Base-by-base conservation (phyloP, 2,113 vertebrate species). In the Dissostichus mawsoni region DNA sequence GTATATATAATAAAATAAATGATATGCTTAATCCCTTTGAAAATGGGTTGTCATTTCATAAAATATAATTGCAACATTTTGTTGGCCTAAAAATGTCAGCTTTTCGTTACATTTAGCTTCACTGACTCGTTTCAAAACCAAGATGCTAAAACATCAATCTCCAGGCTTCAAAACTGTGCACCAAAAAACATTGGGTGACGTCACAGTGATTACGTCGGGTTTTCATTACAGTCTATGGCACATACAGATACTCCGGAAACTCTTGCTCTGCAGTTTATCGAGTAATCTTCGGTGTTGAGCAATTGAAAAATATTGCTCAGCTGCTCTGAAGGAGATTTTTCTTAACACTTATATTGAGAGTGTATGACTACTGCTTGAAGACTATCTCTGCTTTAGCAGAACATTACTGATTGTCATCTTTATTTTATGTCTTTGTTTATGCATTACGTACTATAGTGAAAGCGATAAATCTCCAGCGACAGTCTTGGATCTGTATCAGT, bases 401-500 rank as follows among this genome's bases (percentile, higher is more conserved):
- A 53, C 48, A 8, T 64, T 41, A 2, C 50, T 58, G 69, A 85
- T 82, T 18, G 65, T 67, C 58, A 75, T 73, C 55, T 68, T 51
- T 57, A 25, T 75, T 69, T 41, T 41, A 41, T 41, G 36, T 41
- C 36, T 80, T 29, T 10, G 50, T 65, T 76, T 47, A 69, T 51
- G 64, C 52, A 51, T n/a, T 56, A 9, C 63, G 14, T 50, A 63
- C 50, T 55, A n/a, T 25, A 69, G 55, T n/a, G 36, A 84, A 77
- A 55, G 75, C 13, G 23, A 68, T 82, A 74, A 81, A 70, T 70
- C 83, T 69, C 41, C 56, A 80, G 73, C 29, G 33, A 69, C 53
- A 14, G 66, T 76, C 78, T 53, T 72, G 78, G 81, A 90, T 78
- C 58, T 44, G 44, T 90, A 90, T 88, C 87, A 80, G 59, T 33